These are phyloP conservation scores for Rhyacophila evoluta DNA, from an alignment of 2,888 invertebrate species.

Conservation along the genomic window DNA sequence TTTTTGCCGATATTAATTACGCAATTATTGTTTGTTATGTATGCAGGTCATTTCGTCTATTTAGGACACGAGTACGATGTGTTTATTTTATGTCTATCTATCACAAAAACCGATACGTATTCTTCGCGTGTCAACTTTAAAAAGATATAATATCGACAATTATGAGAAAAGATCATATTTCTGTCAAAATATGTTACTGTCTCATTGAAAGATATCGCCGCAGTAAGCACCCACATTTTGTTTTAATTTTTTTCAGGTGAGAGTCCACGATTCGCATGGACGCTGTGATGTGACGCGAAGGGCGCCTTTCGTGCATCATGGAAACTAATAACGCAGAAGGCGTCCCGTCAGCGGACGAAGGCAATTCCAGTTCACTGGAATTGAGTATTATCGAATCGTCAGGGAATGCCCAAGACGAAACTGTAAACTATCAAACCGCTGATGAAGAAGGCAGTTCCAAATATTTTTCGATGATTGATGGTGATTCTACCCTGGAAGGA, in stretches of 20 bases:
- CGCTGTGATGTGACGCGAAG: slow-evolving; percentile 34
- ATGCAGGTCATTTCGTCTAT: slow-evolving; percentile 15
- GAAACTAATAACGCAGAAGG: slow-evolving; percentile 37
- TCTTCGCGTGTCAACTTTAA: too few relatives aligned
- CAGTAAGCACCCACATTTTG: background rate
- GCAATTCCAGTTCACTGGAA: slow-evolving; percentile 29
- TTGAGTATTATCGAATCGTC: slow-evolving; percentile 40
- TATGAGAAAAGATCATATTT: too few relatives aligned
- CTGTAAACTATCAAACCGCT: slow-evolving; percentile 62
- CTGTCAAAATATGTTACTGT: too few relatives aligned
- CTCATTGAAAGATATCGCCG: too few relatives aligned
- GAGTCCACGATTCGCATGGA: background rate
- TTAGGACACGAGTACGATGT: slow-evolving; percentile 29
- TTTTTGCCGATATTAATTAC: slow-evolving; percentile 26
- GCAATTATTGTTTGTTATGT: slow-evolving; percentile 30
- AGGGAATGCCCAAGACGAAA: slow-evolving; percentile 41
- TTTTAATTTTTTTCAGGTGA: background rate
- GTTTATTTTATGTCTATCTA: slow-evolving; percentile 21
- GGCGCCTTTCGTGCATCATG: slow-evolving; percentile 34
- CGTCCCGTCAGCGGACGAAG: slow-evolving; percentile 30
- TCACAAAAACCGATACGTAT: too few relatives aligned
- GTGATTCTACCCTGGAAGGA: slow-evolving; percentile 58
- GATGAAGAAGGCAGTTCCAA: slow-evolving; percentile 64
- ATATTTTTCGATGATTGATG: slow-evolving; percentile 66
- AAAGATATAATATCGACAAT: too few relatives aligned